Conservation (phyloP, 2,888 invertebrate genomes). For the Myopa testacea region DNA sequence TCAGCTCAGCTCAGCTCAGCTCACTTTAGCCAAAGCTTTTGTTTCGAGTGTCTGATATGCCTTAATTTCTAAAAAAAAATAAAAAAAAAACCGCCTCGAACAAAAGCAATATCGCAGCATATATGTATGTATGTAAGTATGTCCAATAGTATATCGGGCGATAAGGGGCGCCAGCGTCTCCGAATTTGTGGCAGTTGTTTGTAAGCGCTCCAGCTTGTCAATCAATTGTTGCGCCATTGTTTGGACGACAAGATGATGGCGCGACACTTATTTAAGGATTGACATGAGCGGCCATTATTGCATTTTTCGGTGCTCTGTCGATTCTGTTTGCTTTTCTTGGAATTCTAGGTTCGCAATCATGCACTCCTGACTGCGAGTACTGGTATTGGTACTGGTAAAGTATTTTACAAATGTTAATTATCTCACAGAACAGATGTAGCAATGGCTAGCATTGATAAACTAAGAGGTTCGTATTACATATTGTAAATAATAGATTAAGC, state of each 20-base stretch:
- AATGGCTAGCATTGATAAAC: no score
- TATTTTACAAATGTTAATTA: no score
- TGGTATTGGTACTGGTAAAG: no score
- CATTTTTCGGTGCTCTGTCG: slow-evolving; percentile 38
- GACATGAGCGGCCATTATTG: slow-evolving; percentile 45
- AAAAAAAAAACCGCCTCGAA: background rate
- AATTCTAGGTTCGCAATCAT: background rate
- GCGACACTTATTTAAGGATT: slow-evolving; percentile 45
- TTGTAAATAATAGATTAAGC: no score
- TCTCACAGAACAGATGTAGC: no score
- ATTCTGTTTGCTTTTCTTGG: slow-evolving; percentile 29
- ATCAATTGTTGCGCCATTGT: slow-evolving; percentile 55
- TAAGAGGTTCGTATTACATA: no score
- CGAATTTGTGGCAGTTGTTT: slow-evolving; percentile 10
- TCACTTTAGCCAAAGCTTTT: slow-evolving; percentile 15
- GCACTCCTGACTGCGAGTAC: no score
- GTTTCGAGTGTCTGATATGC: background rate
- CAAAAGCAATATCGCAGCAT: slow-evolving; percentile 5
- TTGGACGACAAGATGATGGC: slow-evolving; percentile 52
- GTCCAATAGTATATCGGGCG: background rate
- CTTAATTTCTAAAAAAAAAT: slow-evolving; percentile 1
- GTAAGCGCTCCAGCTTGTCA: slow-evolving; percentile 51
- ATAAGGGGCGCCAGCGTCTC: slow-evolving; percentile 38
- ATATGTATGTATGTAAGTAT: slow-evolving; percentile 37
- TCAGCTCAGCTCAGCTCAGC: background rate